A percentile compares a stretch with the other conserved stretches of the same genome.
Evolutionary conservation across 2,797 vertebrate species (phyloP).

Genomic region (Emys orbicularis): DNA sequence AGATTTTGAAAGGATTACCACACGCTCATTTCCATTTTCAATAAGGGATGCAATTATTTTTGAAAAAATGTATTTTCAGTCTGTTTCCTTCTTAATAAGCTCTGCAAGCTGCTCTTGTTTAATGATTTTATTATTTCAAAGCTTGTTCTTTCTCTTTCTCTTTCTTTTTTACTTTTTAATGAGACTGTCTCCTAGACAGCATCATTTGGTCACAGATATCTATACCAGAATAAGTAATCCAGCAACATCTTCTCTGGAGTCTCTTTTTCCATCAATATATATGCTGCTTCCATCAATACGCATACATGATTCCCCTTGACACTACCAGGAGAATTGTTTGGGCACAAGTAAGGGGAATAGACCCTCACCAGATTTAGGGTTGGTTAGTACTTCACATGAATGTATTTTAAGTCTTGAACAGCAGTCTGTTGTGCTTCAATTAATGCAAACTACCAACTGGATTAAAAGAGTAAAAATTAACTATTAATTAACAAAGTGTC

Average conservation of each 20-base stretch:
- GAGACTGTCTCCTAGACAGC: slow-evolving; percentile 46
- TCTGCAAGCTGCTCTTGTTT: slow-evolving; percentile 54
- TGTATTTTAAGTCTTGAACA: slow-evolving; percentile 12
- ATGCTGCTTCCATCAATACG: background rate
- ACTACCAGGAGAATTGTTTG: background rate
- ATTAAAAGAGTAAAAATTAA: slow-evolving; percentile 60
- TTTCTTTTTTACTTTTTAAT: slow-evolving; percentile 42
- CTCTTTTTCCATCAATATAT: background rate
- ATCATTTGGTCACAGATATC: slow-evolving; percentile 11
- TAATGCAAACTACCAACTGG: slow-evolving; percentile 25
- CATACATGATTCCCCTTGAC: slow-evolving; percentile 6
- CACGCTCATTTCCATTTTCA: slow-evolving; percentile 25
- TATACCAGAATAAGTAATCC: slow-evolving; percentile 4
- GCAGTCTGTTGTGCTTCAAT: slow-evolving; percentile 25
- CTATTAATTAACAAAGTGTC: slow-evolving; percentile 65
- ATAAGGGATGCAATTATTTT: slow-evolving; percentile 27
- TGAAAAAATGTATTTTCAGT: background rate
- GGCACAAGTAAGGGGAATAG: background rate
- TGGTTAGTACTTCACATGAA: background rate
- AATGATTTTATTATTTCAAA: slow-evolving; percentile 54
- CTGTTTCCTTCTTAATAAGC: slow-evolving; percentile 49
- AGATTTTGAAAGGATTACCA: background rate
- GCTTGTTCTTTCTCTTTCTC: background rate
- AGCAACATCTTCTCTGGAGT: background rate
- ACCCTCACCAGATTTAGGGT: slow-evolving; percentile 1